phyloP scores from a whole-genome alignment of 2,797 vertebrate genomes.

The Megaceryle alcyon region DNA sequence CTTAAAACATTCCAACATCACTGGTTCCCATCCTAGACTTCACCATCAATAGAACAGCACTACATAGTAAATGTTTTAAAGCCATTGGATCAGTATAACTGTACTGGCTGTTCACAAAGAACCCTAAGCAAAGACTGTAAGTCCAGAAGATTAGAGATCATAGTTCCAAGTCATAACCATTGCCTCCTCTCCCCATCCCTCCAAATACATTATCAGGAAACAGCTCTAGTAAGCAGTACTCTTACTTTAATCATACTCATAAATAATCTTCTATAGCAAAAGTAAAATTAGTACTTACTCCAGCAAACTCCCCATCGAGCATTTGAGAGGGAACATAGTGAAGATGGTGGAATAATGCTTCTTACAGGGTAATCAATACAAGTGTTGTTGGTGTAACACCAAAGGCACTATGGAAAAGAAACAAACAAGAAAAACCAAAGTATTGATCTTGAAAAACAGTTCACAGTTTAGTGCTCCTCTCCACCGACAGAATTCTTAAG shows the following conservation, averaged over 20 bases:
- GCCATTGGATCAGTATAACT: not conserved
- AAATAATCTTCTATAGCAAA: not conserved
- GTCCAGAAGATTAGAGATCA: not conserved
- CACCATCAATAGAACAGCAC: not conserved
- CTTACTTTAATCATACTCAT: not conserved
- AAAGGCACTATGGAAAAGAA: conserved; percentile 85
- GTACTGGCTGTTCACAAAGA: not conserved
- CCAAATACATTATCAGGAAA: not conserved
- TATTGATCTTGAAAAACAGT: not conserved
- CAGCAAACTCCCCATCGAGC: conserved; percentile 90
- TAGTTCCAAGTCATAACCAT: not conserved
- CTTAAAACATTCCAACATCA: not conserved
- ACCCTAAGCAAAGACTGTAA: not conserved
- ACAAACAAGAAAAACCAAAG: not conserved
- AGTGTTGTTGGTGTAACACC: conserved; percentile 84
- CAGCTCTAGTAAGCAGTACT: not conserved
- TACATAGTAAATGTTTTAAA: not conserved
- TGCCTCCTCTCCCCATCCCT: accelerated
- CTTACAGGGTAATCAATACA: conserved; percentile 88
- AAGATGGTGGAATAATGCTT: conserved; percentile 82
- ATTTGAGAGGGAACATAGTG: conserved; percentile 81
- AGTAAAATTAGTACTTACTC: conserved; percentile 79
- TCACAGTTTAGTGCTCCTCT: not conserved
- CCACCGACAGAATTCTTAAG: not conserved
- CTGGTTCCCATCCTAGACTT: not conserved